Base-by-base conservation (phyloP, 2,797 vertebrate genomes). In the Triplophysa yarkandensis region DNA sequence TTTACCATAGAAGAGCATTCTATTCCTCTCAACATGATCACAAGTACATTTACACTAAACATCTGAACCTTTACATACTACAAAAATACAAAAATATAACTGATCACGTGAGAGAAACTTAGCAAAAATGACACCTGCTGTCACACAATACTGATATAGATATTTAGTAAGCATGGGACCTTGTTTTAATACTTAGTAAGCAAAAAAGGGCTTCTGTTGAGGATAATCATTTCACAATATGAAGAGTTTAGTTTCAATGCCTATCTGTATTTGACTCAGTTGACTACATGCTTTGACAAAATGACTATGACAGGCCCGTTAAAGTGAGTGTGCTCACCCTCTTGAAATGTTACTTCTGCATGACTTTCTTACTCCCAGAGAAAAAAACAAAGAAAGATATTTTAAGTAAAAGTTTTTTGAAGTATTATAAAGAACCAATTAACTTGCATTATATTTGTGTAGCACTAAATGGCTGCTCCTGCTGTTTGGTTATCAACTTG, bases 21-120 rank as follows among this genome's bases (percentile, higher is more conserved):
- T 54, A n/a, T 69, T 82, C 64, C 82, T 83, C 76, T 87, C 86
- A 88, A 67, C 73, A 79, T 78, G 81, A 80, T 76, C 74, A 83
- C 36, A 71, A 58, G 60, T 71, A 75, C 77, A 70, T 43, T 71
- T 70, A 75, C 71, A 75, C 80, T 78, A 72, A 77, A 79, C 68
- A 73, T 63, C 65, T 65, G 68, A 76, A 76, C 82, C 76, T 39
- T 81, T 80, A 80, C 85, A 74, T 82, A 85, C 71, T 77, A 83
- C 78, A 78, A 71, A 71, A 80, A 82, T 77, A 80, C 19, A 41
- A 74, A 30, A 39, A 39, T 39, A 44, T 44, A 1, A 44, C 77
- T 78, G 67, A 62, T 89, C 85, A 85, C 84, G 85, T 90, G 88
- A 88, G 83, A 73, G 74, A 86, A 86, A 85, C 84, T 76, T 80